These are phyloP conservation scores for Acrobasis suavella DNA, from an alignment of 2,888 invertebrate species.

Conservation along the genomic window DNA sequence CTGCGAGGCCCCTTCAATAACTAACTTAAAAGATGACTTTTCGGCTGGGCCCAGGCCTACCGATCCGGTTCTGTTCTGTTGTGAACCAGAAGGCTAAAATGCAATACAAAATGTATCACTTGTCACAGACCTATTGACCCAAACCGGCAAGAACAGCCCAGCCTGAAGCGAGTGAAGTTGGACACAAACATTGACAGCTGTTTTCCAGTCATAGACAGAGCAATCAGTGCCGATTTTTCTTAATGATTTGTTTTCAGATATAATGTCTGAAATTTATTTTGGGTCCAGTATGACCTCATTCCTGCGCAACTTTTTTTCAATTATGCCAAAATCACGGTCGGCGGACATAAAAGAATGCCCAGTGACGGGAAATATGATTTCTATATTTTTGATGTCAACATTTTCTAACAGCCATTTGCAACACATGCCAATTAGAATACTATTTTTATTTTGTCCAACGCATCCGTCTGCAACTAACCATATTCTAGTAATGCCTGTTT, in stretches of 20 bases:
- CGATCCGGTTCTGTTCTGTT: too few species aligned
- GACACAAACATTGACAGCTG: conserved; percentile 15
- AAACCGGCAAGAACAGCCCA: too few species aligned
- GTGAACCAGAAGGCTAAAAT: too few species aligned
- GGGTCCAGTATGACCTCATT: conserved; percentile 22
- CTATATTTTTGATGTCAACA: conserved; percentile 15
- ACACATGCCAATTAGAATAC: conserved; percentile 29
- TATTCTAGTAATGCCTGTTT: conserved; percentile 30
- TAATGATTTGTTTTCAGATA: conserved; percentile 22
- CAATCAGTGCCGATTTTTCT: conserved; percentile 26
- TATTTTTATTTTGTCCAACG: conserved; percentile 33
- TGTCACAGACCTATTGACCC: too few species aligned
- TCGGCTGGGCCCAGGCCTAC: too few species aligned
- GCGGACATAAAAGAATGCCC: conserved; percentile 28
- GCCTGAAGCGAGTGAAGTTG: too few species aligned
- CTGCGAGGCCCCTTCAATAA: too few species aligned
- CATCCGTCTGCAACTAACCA: conserved; percentile 33
- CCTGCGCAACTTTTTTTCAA: conserved; percentile 21
- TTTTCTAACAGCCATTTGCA: conserved; percentile 28
- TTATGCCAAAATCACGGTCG: conserved; percentile 26
- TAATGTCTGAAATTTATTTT: conserved; percentile 4
- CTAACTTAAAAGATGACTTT: too few species aligned
- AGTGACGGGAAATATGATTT: conserved; percentile 27
- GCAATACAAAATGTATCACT: too few species aligned
- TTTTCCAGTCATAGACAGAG: conserved; percentile 32